phyloP scores from a whole-genome alignment of 2,113 vertebrate genomes.

The Entelurus aequoreus region DNA sequence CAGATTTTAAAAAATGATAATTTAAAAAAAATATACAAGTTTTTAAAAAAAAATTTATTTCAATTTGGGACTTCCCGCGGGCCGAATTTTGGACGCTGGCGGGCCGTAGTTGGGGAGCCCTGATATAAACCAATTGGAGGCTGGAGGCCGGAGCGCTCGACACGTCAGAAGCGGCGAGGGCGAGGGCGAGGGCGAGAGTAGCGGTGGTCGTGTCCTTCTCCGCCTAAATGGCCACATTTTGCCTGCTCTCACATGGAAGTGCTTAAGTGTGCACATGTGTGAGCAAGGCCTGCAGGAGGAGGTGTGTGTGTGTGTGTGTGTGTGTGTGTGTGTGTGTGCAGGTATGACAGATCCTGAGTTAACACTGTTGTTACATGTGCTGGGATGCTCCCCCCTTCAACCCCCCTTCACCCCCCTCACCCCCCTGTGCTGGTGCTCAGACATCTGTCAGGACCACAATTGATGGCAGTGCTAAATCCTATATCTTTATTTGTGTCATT shows the following conservation, averaged over 20 bases:
- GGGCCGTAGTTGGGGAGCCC: too few species aligned
- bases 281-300: constrained; percentile 4
- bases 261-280: constrained; percentile 29
- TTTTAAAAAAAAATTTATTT: too few species aligned
- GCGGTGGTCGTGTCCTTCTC: constrained; percentile 33
- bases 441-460: constrained; percentile 68
- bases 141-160: constrained; percentile 40
- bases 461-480: constrained; percentile 72
- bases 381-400: constrained; percentile 57
- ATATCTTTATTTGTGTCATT: constrained; percentile 72
- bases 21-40: too few species aligned
- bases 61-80: too few species aligned
- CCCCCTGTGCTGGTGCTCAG: constrained; percentile 59
- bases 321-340: constrained; percentile 47
- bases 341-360: constrained; percentile 67
- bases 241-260: constrained; percentile 44
- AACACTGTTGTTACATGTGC: constrained; percentile 75
- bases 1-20: too few species aligned
- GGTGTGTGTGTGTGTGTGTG: constrained; percentile 27
- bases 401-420: constrained; percentile 28
- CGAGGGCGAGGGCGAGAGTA: constrained; percentile 44
- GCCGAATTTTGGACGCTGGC: too few species aligned
- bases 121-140: constrained; percentile 44
- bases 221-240: constrained; percentile 44
- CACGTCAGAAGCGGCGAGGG: constrained; percentile 37